These are phyloP conservation scores for Odontocolon sp. DNA, from an alignment of 2,888 invertebrate genomes.

Conservation along the genomic window DNA sequence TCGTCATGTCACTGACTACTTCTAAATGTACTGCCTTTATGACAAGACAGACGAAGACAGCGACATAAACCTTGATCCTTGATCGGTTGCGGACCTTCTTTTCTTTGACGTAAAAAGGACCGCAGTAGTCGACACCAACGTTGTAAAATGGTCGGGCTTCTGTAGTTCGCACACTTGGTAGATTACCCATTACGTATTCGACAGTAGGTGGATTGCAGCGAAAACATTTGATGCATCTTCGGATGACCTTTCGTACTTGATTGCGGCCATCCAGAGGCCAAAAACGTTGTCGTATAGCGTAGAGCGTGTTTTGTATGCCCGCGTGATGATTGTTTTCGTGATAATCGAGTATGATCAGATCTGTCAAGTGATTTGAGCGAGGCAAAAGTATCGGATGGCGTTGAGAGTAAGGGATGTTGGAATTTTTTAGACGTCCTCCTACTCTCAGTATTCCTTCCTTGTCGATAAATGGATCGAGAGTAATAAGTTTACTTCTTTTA, in stretches of 20 bases:
- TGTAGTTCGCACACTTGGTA: constrained; percentile 69
- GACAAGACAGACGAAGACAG: too few relatives aligned
- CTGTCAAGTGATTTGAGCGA: constrained; percentile 25
- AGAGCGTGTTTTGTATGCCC: constrained; percentile 60
- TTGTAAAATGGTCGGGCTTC: constrained; percentile 63
- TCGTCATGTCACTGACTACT: constrained; percentile 65
- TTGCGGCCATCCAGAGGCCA: constrained; percentile 69
- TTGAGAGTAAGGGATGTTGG: constrained; percentile 5
- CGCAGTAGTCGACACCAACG: constrained; percentile 72
- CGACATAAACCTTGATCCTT: constrained; percentile 38
- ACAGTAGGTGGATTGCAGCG: constrained; percentile 55
- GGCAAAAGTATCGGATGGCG: constrained; percentile 49
- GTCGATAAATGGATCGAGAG: constrained; percentile 50
- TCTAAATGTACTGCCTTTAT: constrained; percentile 71
- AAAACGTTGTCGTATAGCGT: constrained; percentile 60
- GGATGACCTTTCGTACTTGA: constrained; percentile 59
- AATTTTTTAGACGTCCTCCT: constrained; percentile 40
- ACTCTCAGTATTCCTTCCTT: constrained; percentile 40
- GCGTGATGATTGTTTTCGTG: constrained; percentile 64
- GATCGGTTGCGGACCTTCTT: constrained; percentile 50
- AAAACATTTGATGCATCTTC: constrained; percentile 70
- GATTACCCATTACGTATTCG: constrained; percentile 70
- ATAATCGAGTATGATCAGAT: constrained; percentile 17
- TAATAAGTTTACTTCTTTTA: constrained; percentile 46
- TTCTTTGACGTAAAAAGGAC: constrained; percentile 55